These are phyloP conservation scores for Pseudorasbora parva DNA, from an alignment of 2,113 vertebrate species.

Conservation along the genomic window DNA sequence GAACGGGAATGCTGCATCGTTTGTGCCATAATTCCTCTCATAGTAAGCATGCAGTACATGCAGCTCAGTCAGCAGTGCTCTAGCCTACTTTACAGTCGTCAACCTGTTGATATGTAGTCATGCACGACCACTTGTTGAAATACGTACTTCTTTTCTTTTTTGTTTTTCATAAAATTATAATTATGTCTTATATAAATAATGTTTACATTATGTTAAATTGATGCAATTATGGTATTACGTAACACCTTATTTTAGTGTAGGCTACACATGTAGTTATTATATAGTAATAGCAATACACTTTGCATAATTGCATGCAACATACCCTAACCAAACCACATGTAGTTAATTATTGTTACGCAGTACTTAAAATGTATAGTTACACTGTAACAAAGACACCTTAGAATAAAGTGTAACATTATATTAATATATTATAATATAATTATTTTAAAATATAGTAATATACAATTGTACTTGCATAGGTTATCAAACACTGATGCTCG, in stretches of 20 bases:
- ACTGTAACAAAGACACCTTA: too few relatives aligned
- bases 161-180: background rate
- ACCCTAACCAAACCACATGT: too few relatives aligned
- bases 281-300: too few relatives aligned
- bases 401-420: background rate
- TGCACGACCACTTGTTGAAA: conserved; percentile 43
- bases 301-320: too few relatives aligned
- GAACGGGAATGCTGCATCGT: background rate
- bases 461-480: background rate
- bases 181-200: background rate
- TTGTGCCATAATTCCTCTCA: background rate
- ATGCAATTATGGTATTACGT: background rate
- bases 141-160: background rate
- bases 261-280: too few relatives aligned
- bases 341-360: too few relatives aligned
- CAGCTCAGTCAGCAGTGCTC: background rate
- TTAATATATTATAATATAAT: background rate
- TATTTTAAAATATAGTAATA: background rate
- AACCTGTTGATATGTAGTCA: conserved; percentile 43
- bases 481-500: background rate
- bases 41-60: background rate
- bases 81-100: conserved; percentile 1
- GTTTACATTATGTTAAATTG: background rate
- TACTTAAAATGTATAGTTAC: too few relatives aligned
- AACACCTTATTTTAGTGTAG: too few relatives aligned